Conservation (phyloP, 2,113 vertebrate species). For the Aythya baeri region DNA sequence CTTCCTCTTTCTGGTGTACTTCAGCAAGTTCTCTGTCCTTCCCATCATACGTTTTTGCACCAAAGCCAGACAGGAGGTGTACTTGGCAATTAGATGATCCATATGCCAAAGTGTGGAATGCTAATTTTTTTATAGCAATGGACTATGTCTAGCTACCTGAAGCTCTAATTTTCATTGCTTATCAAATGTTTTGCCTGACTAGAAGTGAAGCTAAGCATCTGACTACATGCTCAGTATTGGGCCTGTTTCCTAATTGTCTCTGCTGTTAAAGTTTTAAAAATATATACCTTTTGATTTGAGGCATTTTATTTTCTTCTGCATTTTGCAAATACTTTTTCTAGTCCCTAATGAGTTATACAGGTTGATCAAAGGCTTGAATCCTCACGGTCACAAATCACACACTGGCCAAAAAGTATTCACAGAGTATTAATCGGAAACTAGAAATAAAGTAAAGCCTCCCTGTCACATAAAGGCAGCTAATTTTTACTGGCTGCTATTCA, state of each 20-base stretch:
- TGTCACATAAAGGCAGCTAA: constrained; percentile 4
- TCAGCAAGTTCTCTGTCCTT: neutral
- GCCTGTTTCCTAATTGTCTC: neutral
- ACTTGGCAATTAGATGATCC: constrained; percentile 51
- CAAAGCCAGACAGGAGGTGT: constrained; percentile 20
- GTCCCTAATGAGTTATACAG: constrained; percentile 45
- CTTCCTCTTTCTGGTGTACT: constrained; percentile 26
- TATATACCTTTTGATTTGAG: neutral
- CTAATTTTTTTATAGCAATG: neutral
- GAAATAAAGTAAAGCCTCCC: constrained; percentile 22
- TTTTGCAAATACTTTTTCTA: constrained; percentile 28
- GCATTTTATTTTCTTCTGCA: neutral
- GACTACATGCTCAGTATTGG: neutral
- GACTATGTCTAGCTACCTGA: neutral
- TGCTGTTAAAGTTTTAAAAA: neutral
- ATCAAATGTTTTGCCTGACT: neutral
- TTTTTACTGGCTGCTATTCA: constrained; percentile 62
- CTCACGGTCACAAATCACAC: neutral
- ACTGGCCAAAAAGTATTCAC: constrained; percentile 12
- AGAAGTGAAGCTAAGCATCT: neutral
- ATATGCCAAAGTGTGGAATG: constrained; percentile 23
- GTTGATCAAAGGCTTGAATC: constrained; percentile 18
- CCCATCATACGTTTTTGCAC: neutral
- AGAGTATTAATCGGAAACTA: constrained; percentile 59
- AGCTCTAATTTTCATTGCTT: neutral